Conservation (phyloP, 2,113 vertebrate species). For the Artemisiospiza belli region DNA sequence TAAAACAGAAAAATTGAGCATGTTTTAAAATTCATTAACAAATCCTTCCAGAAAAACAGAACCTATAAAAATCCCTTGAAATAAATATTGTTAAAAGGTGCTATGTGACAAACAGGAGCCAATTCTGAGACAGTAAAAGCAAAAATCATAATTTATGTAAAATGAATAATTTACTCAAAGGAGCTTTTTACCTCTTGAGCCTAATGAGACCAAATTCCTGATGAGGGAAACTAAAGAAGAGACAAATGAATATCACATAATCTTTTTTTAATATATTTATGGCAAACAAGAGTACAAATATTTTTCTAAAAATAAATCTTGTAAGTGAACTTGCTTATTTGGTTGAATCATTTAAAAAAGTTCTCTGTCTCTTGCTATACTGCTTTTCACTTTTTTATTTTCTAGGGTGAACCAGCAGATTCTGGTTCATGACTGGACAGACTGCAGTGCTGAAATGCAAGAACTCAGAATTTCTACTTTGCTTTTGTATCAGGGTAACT, state of each 20-base stretch:
- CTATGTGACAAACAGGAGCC: background rate
- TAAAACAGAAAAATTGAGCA: background rate
- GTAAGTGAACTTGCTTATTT: background rate
- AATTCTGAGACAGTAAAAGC: background rate
- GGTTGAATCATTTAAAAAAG: background rate
- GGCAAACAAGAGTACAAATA: background rate
- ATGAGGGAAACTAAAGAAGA: background rate
- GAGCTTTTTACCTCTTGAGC: background rate
- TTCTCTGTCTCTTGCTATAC: background rate
- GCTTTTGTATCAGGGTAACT: background rate
- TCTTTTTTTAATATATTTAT: background rate
- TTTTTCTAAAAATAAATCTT: background rate
- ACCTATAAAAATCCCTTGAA: background rate
- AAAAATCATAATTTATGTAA: background rate
- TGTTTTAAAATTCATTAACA: background rate
- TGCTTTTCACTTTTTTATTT: background rate
- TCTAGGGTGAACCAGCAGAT: background rate
- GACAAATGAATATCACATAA: rapidly evolving
- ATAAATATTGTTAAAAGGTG: background rate
- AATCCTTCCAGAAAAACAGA: background rate
- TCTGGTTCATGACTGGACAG: background rate
- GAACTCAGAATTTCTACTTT: background rate
- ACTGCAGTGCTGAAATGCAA: background rate
- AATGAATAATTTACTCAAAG: background rate
- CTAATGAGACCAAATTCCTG: background rate